Percentiles rank a stretch among this genome's conserved stretches.
Evolutionary conservation across 35 echinoderm and acorn worm species (phyloP).

Genomic region (Antedon bifida): DNA sequence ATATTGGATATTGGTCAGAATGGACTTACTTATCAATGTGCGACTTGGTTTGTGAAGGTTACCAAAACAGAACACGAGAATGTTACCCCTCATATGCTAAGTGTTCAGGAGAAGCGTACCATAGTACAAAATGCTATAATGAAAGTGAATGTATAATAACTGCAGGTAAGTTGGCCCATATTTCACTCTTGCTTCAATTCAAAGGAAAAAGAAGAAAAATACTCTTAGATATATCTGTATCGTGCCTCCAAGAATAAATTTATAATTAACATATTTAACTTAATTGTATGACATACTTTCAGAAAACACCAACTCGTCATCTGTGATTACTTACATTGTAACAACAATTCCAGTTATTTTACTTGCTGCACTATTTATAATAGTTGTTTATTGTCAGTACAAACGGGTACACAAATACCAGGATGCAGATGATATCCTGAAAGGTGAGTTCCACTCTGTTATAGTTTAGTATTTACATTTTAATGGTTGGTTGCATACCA

Average conservation of each 20-base stretch:
- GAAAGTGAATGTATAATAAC: not conserved
- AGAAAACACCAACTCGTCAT: not conserved
- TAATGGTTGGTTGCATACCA: too few species aligned
- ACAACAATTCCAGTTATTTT: not conserved
- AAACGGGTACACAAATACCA: not conserved
- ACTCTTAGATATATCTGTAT: too few species aligned
- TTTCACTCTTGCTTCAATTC: too few species aligned
- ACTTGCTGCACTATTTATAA: not conserved
- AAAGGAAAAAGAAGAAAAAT: too few species aligned
- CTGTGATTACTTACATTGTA: not conserved
- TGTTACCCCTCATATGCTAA: not conserved
- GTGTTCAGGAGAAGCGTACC: not conserved
- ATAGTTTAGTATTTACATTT: too few species aligned
- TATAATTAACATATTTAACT: too few species aligned
- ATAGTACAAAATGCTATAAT: not conserved
- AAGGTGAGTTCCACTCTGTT: not conserved
- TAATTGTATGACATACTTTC: too few species aligned
- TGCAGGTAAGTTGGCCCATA: too few species aligned
- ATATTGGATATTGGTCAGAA: not conserved
- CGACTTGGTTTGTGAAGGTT: not conserved
- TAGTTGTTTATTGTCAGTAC: not conserved
- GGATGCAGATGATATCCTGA: not conserved
- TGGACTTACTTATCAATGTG: not conserved
- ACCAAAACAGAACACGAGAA: not conserved
- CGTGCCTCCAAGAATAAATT: too few species aligned